Evolutionary conservation across 2,888 invertebrate genomes (phyloP).

Genomic region (Meganola albula): DNA sequence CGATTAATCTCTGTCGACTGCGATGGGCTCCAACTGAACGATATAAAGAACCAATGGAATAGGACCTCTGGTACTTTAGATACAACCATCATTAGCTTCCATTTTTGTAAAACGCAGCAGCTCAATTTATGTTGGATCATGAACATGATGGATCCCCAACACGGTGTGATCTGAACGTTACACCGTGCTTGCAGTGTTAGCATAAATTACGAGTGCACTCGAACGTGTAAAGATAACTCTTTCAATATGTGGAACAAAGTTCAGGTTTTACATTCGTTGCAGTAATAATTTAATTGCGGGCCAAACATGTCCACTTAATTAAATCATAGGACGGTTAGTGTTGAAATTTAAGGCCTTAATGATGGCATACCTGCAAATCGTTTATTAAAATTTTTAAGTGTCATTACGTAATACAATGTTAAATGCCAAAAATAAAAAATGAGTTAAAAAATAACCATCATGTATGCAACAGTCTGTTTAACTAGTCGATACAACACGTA

Average conservation of each 20-base stretch:
- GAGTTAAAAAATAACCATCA: slow-evolving; percentile 34
- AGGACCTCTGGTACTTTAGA: slow-evolving; percentile 43
- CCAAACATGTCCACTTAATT: no score
- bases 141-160: slow-evolving; percentile 42
- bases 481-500: slow-evolving; percentile 35
- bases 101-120: slow-evolving; percentile 25
- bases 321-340: no score
- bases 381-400: no score
- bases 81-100: slow-evolving; percentile 41
- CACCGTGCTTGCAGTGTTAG: slow-evolving; percentile 35
- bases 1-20: slow-evolving; percentile 72
- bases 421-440: no score
- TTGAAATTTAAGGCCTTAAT: no score
- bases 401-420: no score
- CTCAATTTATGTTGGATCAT: slow-evolving; percentile 34
- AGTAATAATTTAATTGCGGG: slow-evolving; percentile 27
- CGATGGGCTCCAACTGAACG: slow-evolving; percentile 57
- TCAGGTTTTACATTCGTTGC: no score
- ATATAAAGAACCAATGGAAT: slow-evolving; percentile 51
- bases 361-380: no score
- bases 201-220: slow-evolving; percentile 50
- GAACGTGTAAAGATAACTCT: slow-evolving; percentile 46
- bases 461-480: slow-evolving; percentile 37
- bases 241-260: slow-evolving; percentile 26
- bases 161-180: slow-evolving; percentile 45